Conservation (phyloP, 2,113 vertebrate genomes). For the Tretioscincus oriximinensis region DNA sequence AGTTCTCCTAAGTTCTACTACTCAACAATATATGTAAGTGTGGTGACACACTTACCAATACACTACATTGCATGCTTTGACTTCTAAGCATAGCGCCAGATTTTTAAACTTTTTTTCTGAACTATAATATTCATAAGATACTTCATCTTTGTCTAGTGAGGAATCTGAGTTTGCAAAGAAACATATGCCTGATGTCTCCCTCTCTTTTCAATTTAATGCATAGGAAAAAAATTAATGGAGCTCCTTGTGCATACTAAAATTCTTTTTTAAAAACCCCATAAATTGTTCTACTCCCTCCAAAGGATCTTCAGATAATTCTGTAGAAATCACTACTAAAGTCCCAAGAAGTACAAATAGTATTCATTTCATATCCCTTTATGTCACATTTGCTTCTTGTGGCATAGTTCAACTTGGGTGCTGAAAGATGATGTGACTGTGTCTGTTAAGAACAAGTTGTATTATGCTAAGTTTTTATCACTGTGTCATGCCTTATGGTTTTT, state of each 20-base stretch:
- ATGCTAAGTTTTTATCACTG: slow-evolving; percentile 1
- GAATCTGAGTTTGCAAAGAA: not conserved
- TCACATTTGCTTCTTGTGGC: not conserved
- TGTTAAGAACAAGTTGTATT: not conserved
- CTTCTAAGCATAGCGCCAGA: too few relatives aligned
- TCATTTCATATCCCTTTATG: not conserved
- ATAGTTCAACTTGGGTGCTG: not conserved
- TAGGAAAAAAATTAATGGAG: not conserved
- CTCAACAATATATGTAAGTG: too few relatives aligned
- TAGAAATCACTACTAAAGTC: not conserved
- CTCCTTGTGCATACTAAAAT: not conserved
- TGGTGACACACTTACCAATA: too few relatives aligned
- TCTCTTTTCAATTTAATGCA: not conserved
- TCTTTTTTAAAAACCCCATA: not conserved
- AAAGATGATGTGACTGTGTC: not conserved
- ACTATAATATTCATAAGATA: not conserved
- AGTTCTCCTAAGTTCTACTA: too few relatives aligned
- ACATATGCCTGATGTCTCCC: not conserved
- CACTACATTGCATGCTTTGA: too few relatives aligned
- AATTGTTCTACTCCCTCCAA: not conserved
- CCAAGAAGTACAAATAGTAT: not conserved
- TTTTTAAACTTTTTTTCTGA: too few relatives aligned
- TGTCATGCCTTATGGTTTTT: slow-evolving; percentile 5
- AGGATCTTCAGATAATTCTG: not conserved
- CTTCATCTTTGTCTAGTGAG: not conserved